Percentiles rank a stretch among this genome's conserved stretches.
Conservation (phyloP, 1,140 invertebrate species). For the Hetaerina americana region DNA sequence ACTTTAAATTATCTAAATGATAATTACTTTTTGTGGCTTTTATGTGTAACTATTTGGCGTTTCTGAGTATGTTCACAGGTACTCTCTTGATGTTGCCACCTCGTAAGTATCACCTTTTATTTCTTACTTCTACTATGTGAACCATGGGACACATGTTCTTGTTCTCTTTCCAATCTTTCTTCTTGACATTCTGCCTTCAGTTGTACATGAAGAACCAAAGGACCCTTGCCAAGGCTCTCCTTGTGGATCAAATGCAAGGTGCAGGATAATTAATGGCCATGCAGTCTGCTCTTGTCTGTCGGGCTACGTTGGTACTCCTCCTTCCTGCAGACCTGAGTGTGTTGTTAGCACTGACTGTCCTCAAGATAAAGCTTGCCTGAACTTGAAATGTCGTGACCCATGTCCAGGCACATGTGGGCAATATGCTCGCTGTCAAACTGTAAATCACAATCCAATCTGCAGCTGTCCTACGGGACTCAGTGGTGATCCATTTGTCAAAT, state of each 20-base stretch:
- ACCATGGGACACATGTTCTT: not conserved
- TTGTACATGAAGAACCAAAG: constrained; percentile 1
- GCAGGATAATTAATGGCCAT: constrained; percentile 3
- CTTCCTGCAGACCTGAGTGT: constrained; percentile 15
- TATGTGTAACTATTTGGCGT: no score
- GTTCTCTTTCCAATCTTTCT: not conserved
- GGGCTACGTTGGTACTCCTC: constrained; percentile 20
- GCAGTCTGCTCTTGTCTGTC: constrained; percentile 23
- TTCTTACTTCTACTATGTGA: not conserved
- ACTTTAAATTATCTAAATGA: no score
- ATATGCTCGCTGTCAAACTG: constrained; percentile 8
- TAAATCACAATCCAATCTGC: constrained; percentile 28
- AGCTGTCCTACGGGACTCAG: constrained; percentile 29
- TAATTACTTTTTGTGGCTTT: no score
- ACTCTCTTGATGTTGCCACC: no score
- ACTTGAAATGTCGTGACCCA: constrained; percentile 10
- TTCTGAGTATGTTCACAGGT: no score
- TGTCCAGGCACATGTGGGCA: constrained; percentile 10
- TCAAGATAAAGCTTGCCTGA: constrained; percentile 4
- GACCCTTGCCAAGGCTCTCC: constrained; percentile 23
- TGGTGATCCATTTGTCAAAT: constrained; percentile 24
- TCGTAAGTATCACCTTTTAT: no score
- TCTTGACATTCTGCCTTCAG: constrained; percentile 4
- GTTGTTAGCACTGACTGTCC: constrained; percentile 13
- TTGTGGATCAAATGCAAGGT: constrained; percentile 26